Evolutionary conservation across 2,113 vertebrate genomes (phyloP), one percentile per base, ranked within the genome.

Genomic region (Mixornis gularis): DNA sequence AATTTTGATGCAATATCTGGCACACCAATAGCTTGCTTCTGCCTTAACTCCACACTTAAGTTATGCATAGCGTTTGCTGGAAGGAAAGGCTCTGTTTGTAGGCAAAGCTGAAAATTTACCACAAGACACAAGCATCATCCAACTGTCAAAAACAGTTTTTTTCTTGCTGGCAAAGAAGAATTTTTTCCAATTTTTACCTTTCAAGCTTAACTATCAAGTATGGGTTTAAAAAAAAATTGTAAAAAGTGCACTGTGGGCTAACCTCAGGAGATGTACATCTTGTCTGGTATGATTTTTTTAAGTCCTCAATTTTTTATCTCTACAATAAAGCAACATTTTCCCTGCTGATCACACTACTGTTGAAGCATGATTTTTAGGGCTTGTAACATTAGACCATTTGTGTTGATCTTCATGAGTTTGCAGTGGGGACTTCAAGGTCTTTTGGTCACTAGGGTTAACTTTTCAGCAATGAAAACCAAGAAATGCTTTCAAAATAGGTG

Each of bases 1-100:
- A 96, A 94, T 96, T 95, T 95, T 64, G 79, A 95, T 95, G 93
- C 94, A 96, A 94, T 94, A 95, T 92, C 94, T 96, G 95, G 95
- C 94, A 95, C 92, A 87, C 92, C 94, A 87, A 79, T 92, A 93
- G 59, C 86, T 93, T 91, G 71, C 91, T 96, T 87, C 89, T 93
- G 91, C 74, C 81, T 94, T 69, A 87, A 87, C 89, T 94, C 89
- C 91, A 56, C 5, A 6, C 74, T 94, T 96, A 89, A 87, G 92
- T 87, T 96, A 93, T 95, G 94, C 90, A 83, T 69, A 93, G 55
- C 79, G 5, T 87, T 95, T 93, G 74, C 94, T 96, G 94, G 92
- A 95, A 96, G 73, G 91, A 92, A 95, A 96, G 71, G 66, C 74
- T 91, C 94, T 95, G 92, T 94, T 96, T 94, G 92, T 92, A 95